These are phyloP conservation scores for Acrocephalus arundinaceus DNA, from an alignment of 2,113 vertebrate genomes.

Conservation along the genomic window DNA sequence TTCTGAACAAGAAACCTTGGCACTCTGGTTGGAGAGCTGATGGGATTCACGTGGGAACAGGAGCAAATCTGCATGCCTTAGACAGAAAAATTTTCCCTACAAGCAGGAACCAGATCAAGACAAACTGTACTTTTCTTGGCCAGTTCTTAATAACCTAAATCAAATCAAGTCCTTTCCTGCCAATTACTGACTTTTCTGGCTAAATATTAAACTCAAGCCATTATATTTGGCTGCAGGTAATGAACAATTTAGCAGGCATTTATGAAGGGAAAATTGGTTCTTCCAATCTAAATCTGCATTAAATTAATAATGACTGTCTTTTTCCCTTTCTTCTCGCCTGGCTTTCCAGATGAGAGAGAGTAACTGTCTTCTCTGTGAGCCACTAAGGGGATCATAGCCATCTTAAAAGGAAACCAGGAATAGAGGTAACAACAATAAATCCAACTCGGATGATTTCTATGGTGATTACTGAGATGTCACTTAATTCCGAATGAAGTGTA, in stretches of 20 bases:
- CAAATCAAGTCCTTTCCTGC: conserved; percentile 49
- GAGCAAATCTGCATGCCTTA: conserved; percentile 6
- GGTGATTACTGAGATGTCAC: background rate
- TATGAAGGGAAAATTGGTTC: conserved; percentile 23
- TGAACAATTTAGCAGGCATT: conserved; percentile 14
- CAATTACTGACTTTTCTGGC: conserved; percentile 23
- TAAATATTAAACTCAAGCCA: conserved; percentile 26
- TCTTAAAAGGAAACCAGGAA: background rate
- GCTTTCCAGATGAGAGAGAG: background rate
- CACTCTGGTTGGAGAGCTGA: background rate
- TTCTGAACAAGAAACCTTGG: conserved; percentile 20
- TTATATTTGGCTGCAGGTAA: conserved; percentile 43
- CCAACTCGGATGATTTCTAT: fast-evolving
- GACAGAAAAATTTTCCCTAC: conserved; percentile 20
- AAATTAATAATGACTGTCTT: background rate
- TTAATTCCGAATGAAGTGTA: background rate
- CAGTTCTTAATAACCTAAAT: conserved; percentile 30
- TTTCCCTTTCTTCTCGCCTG: background rate
- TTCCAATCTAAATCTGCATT: background rate
- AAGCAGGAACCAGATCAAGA: conserved; percentile 54
- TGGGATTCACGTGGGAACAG: conserved; percentile 39
- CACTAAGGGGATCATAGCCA: background rate
- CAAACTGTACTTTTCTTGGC: conserved; percentile 1
- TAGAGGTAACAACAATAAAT: background rate
- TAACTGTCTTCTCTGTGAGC: background rate